These are phyloP conservation scores for Drosophila santomea DNA, from an alignment of 1,140 invertebrate genomes.

Conservation along the genomic window DNA sequence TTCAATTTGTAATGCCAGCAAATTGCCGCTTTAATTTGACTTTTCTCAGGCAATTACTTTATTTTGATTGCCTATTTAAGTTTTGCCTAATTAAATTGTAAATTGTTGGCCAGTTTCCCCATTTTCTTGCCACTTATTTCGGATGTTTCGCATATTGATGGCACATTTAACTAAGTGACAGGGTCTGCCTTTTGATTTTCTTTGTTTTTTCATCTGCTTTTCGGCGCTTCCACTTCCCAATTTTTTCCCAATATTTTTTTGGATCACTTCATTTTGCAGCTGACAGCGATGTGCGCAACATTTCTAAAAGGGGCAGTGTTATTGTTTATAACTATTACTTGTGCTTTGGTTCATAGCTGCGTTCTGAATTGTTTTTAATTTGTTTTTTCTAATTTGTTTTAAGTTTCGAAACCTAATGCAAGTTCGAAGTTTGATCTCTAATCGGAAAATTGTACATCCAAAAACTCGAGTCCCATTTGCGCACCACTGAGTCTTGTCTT, in stretches of 20 bases:
- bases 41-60: conserved; percentile 32
- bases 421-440: no score
- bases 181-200: not conserved
- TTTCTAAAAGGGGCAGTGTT: not conserved
- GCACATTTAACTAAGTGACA: conserved; percentile 29
- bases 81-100: conserved; percentile 45
- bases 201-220: not conserved
- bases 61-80: conserved; percentile 46
- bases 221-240: no score
- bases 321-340: conserved; percentile 1
- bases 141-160: conserved; percentile 24
- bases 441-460: not conserved
- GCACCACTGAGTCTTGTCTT: not conserved
- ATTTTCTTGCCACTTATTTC: not conserved
- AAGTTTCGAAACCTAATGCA: no score
- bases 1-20: not conserved
- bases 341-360: no score
- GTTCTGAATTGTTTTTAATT: no score
- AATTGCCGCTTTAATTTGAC: conserved; percentile 16
- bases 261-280: no score
- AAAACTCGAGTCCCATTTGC: not conserved
- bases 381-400: no score
- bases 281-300: no score
- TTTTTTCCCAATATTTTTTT: not conserved
- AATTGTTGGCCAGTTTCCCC: conserved; percentile 5